Base-by-base conservation (phyloP, 2,113 vertebrate genomes). In the Xiphophorus couchianus region DNA sequence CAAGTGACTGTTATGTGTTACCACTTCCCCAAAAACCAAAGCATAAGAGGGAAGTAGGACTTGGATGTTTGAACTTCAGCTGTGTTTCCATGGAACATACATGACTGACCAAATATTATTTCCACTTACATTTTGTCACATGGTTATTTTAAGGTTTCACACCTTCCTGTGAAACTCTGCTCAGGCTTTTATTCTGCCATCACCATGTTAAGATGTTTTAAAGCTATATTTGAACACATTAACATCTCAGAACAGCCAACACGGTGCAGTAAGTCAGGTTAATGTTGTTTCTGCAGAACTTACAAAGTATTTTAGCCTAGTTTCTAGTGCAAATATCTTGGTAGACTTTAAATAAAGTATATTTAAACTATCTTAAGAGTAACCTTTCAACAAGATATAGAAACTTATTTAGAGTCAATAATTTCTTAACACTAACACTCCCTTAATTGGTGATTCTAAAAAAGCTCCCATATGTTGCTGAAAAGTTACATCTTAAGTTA, bases 41-140 rank as follows among this genome's bases (percentile, higher is more conserved):
- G 28, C 30, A 69, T 58, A 87, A 91, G 67, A 51, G 69, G 76
- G 87, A 89, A 91, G 84, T 86, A 39, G 37, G 51, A 28, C 39
- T 62, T 0, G 6, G 13, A 29, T 35, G 76, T 28, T 70, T 68
- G 2, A 61, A 67, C 13, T 30, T 73, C 31, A 69, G 74, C 65
- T 66, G 37, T n/a, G 77, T 85, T 90, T 90, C 86, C 74, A 69
- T 73, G 73, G 44, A 61, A 62, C 17, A 35, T 62, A 78, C 48
- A 79, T 63, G 33, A 67, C 33, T 42, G 58, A 80, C 33, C 70
- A 54, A 19, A 48, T 13, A 5, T 51, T 13, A 4, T 80, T 81
- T 77, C 86, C 62, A 74, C 77, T 78, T 39, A 3, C 66, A 22
- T 72, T 13, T 28, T 33, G 31, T 69, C 81, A 65, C 76, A 37